Base-by-base conservation (phyloP, 2,888 invertebrate genomes). In the Caenorhabditis afra region DNA sequence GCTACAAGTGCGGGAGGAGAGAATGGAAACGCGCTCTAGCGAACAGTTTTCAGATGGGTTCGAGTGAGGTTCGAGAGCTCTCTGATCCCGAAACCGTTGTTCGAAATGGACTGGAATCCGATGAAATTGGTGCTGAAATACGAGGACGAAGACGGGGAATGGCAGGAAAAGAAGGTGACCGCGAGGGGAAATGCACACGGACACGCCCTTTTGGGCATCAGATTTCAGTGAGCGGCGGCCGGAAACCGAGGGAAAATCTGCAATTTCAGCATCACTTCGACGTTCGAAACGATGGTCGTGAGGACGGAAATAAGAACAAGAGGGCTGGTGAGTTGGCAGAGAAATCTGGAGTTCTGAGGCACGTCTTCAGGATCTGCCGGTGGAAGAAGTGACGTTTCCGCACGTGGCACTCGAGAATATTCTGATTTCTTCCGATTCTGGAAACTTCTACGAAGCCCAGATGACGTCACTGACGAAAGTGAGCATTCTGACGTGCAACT, bases 401-500 rank as follows among this genome's bases (percentile, higher is more conserved):
- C 29, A 29, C 7, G 4, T 3, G 7, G 3, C 29, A 7, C 3
- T 29, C 29, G 29, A 29, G 4, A 3, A 29, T 5, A 7, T 29
- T 3, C 4, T 3, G 7, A 29, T 29, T 3, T 29, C 29, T 3
- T 29, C 29, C 29, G 29, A 29, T 29, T 29, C 29, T 12, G 44
- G n/a, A 1, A 12, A 12, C 4, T 64, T 71, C 18, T 71, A 55
- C 53, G 71, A 64, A 5, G 57, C 55, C 10, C n/a, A 47, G 23
- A 53, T 64, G 57, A 57, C 62, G 29, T 37, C 49, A 11, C 22
- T 57, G 41, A 18, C 10, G 14, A 49, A 57, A 20, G 62, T 64
- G 10, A 22, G 20, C 0, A 35, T 71, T 12, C 18, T 29, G n/a
- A 71, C 71, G 57, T 71, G 71, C 18, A 64, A 57, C 7, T 71